Evolutionary conservation across 2,888 invertebrate genomes (phyloP).

Genomic region (Latheticus oryzae): DNA sequence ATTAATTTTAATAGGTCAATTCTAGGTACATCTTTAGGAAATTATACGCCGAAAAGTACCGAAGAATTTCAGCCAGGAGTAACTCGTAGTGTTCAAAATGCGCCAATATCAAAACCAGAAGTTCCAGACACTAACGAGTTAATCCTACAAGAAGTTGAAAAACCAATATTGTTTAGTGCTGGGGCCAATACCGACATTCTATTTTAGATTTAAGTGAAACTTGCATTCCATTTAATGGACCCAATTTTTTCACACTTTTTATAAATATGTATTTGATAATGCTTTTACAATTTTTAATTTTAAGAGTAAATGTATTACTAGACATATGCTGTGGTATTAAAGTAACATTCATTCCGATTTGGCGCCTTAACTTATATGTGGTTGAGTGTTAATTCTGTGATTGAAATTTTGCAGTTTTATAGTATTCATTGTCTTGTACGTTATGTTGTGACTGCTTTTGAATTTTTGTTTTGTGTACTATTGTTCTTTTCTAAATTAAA

Average conservation of each 20-base stretch:
- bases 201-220: conserved; percentile 52
- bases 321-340: conserved; percentile 33
- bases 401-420: conserved; percentile 19
- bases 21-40: conserved; percentile 72
- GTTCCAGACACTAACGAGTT: conserved; percentile 29
- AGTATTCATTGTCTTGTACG: conserved; percentile 8
- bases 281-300: conserved; percentile 31
- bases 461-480: conserved; percentile 38
- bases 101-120: conserved; percentile 9
- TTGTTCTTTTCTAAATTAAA: conserved; percentile 41
- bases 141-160: conserved; percentile 54
- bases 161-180: conserved; percentile 61
- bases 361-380: conserved; percentile 2
- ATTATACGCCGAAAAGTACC: conserved; percentile 85
- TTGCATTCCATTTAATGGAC: conserved; percentile 10
- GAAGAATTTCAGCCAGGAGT: conserved; percentile 84
- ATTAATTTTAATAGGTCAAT: conserved; percentile 17
- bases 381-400: conserved; percentile 21
- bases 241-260: conserved; percentile 25
- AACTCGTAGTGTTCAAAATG: conserved; percentile 68
- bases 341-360: conserved; percentile 31
- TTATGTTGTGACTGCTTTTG: conserved; percentile 18
- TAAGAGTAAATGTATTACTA: conserved; percentile 22
- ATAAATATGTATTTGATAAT: conserved; percentile 26
- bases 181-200: conserved; percentile 64